Percentiles rank a stretch among this genome's conserved stretches.
These are phyloP conservation scores for Phrynocephalus guinanensis DNA, from an alignment of 2,797 vertebrate species.

Conservation along the genomic window DNA sequence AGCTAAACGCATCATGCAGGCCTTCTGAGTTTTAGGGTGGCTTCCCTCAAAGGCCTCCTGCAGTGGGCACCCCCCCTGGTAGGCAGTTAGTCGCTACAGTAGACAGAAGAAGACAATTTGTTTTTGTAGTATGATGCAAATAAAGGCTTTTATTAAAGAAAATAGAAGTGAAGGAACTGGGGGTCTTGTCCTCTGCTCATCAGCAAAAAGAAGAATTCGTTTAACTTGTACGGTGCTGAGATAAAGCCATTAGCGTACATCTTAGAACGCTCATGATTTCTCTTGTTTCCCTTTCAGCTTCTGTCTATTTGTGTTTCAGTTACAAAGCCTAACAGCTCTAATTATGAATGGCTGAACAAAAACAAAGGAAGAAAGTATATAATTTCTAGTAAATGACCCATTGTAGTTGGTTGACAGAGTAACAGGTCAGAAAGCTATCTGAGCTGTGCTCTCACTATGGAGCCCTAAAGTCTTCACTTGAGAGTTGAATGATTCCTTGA, in stretches of 20 bases:
- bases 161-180: conserved; percentile 50
- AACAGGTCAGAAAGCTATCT: no score
- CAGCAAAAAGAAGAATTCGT: conserved; percentile 37
- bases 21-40: conserved; percentile 67
- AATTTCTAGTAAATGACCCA: not conserved
- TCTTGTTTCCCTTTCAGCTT: not conserved
- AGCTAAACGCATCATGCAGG: conserved; percentile 53
- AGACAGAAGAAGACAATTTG: conserved; percentile 61
- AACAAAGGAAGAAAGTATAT: not conserved
- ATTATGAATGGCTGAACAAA: not conserved
- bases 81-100: conserved; percentile 55
- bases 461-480: not conserved
- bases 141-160: conserved; percentile 72
- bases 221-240: conserved; percentile 57
- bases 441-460: not conserved
- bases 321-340: not conserved
- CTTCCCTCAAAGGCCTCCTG: conserved; percentile 68
- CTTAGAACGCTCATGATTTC: not conserved
- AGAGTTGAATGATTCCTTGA: not conserved
- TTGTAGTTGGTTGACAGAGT: not conserved
- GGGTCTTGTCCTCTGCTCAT: conserved; percentile 42
- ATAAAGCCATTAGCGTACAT: conserved; percentile 23
- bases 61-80: conserved; percentile 60
- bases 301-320: not conserved
- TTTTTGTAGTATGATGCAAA: conserved; percentile 64